Conservation (phyloP, 2,797 vertebrate genomes). For the Geotria australis region DNA sequence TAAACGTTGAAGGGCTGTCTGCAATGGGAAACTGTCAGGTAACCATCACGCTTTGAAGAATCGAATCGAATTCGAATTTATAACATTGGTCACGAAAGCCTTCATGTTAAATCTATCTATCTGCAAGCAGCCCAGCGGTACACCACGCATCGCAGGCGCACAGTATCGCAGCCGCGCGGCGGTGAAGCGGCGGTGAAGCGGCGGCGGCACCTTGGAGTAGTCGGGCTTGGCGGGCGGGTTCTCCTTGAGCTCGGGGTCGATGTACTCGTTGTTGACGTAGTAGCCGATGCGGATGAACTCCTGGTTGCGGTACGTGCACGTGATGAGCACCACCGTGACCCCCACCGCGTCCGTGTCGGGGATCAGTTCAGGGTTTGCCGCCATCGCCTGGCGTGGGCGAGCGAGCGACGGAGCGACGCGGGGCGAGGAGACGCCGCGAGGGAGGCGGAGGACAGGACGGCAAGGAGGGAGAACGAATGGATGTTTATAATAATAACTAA, state of each 20-base stretch:
- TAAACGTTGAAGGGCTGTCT: too few species aligned
- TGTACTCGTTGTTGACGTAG: slow-evolving; percentile 77
- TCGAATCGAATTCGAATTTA: too few species aligned
- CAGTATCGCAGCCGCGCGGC: too few species aligned
- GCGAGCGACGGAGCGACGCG: neutral
- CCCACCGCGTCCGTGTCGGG: slow-evolving; percentile 64
- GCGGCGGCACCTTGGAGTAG: slow-evolving; percentile 34
- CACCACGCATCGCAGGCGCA: too few species aligned
- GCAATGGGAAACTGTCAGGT: too few species aligned
- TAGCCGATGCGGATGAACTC: slow-evolving; percentile 78
- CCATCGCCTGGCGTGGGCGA: slow-evolving; percentile 30
- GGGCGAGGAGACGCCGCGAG: neutral
- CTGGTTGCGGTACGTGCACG: slow-evolving; percentile 56
- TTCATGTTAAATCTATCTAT: too few species aligned
- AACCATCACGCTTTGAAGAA: too few species aligned
- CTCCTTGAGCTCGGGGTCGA: slow-evolving; percentile 41
- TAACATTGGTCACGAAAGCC: too few species aligned
- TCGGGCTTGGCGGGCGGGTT: slow-evolving; percentile 52
- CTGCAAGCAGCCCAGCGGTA: too few species aligned
- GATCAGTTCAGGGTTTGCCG: slow-evolving; percentile 43
- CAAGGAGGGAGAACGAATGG: too few species aligned
- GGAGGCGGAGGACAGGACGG: neutral
- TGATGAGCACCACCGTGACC: slow-evolving; percentile 61
- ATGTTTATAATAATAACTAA: too few species aligned
- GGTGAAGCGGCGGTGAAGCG: too few species aligned